Evolutionary conservation across 2,113 vertebrate genomes (phyloP), one percentile per base, ranked within the genome.

Genomic region (Zingel zingel): DNA sequence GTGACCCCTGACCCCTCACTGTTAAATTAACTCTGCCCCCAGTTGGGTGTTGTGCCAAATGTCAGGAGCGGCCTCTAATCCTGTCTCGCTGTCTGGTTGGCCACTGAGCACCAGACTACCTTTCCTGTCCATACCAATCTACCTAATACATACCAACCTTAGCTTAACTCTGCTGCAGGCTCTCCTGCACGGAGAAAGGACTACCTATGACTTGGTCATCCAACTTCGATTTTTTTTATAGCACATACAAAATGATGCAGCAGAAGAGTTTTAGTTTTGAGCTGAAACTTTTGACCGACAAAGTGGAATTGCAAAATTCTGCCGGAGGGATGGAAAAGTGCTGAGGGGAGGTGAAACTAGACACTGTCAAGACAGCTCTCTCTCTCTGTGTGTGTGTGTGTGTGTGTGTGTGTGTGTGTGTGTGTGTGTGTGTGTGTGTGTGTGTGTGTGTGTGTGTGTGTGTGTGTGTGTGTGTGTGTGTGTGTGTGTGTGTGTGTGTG

Each of bases 321-420:
- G 91, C 93, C 88, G 70, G 54, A 89, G 91, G 93, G 90, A 74
- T 85, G 82, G 72, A 89, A 93, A 94, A 93, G 84, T 93, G 91
- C 94, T 94, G 91, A 94, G 91, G 79, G 87, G 74, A 92, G 90
- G 89, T 89, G 89, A 94, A 93, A 88, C 83, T 56, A 88, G 89
- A 92, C 84, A 75, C 83, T 92, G 92, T 92, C 89, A 92, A 91
- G 90, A 92, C 86, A 86, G 80, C 11, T 81, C n/a, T n/a, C n/a
- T n/a, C n/a, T n/a, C n/a, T n/a, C 58, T 77, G 74, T 62, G 61
- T 58, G 74, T 73, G 80, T 84, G 77, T 74, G 76, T 59, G 50
- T 51, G 50, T 51, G 50, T 51, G 50, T 51, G 53, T 56, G 54
- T 56, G 54, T 56, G 54, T 23, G 57, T 30, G 57, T 59, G 48